Evolutionary conservation across 2,888 invertebrate genomes (phyloP), one percentile per base, ranked within the genome.

Genomic region (Autographa gamma): DNA sequence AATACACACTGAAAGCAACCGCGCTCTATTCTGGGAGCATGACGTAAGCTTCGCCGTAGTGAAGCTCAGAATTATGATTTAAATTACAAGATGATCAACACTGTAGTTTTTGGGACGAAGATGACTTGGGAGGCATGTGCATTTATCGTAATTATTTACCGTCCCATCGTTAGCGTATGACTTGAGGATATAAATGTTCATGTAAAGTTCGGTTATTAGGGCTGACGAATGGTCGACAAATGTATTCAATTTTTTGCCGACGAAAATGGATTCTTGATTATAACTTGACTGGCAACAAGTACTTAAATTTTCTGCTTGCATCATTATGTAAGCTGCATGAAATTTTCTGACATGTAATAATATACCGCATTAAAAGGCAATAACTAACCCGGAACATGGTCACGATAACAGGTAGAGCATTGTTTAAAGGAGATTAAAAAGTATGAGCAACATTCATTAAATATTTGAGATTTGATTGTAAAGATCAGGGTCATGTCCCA

Each of bases 1-100:
- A 93, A 91, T 92, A 88, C 86, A 89, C 91, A 93, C 91, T 91
- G 92, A 93, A 92, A 91, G 84, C 77, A 78, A 67, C 84, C 90
- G 85, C 85, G 86, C 84, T 88, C 91, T 95, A 94, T 95, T 93
- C 90, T 88, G 81, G 89, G 90, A 85, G 80, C 86, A 89, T 95
- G 95, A 95, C 93, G 94, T 89, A 93, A 93, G 89, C 84, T 82
- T 81, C 84, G 77, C 60, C 66, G 76, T 73, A 64, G 66, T 56
- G 54, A 25, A 85, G 83, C 82, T 83, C 84, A 80, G 78, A 87
- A 88, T 88, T 86, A 89, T 85, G 86, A 84, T 82, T 85, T 85
- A 83, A 85, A 88, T 86, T 87, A 83, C 82, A 79, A 77, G 81
- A 82, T 79, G 80, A 82, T 82, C 82, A 80, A 82, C 85, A 81